phyloP scores from a whole-genome alignment of 2,888 invertebrate species.

The Plusia festucae region DNA sequence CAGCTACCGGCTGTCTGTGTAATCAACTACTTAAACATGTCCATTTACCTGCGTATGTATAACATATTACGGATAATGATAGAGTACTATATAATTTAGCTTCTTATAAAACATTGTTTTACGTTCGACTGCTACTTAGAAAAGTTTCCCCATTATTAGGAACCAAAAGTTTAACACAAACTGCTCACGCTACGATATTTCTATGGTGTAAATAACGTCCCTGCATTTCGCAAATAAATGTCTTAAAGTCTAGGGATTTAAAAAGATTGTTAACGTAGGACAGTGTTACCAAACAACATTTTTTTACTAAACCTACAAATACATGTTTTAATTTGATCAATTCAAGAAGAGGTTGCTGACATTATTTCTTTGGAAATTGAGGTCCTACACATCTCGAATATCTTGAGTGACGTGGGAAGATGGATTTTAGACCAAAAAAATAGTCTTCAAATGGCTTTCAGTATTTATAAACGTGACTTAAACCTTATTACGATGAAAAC shows the following conservation, averaged over 20 bases:
- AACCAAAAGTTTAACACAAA: too few species aligned
- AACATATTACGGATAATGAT: not conserved
- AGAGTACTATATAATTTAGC: not conserved
- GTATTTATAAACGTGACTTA: not conserved
- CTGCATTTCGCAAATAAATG: too few species aligned
- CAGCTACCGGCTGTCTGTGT: conserved; percentile 15
- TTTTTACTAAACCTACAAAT: not conserved
- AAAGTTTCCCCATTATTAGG: too few species aligned
- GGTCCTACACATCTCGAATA: not conserved
- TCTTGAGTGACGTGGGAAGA: not conserved
- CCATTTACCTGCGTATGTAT: conserved; percentile 4
- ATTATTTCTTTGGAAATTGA: not conserved
- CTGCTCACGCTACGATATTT: too few species aligned
- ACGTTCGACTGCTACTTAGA: not conserved
- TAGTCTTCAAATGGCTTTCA: not conserved
- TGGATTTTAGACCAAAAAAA: not conserved
- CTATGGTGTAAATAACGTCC: too few species aligned
- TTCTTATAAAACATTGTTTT: not conserved
- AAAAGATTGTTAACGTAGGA: not conserved
- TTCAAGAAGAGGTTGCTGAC: not conserved
- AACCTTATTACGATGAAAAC: not conserved
- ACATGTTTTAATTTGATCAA: not conserved
- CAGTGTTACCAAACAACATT: not conserved
- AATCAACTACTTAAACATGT: conserved; percentile 25
- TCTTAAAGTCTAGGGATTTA: not conserved